Base-by-base conservation (phyloP, 2,888 invertebrate genomes). In the Ligdia adustata region DNA sequence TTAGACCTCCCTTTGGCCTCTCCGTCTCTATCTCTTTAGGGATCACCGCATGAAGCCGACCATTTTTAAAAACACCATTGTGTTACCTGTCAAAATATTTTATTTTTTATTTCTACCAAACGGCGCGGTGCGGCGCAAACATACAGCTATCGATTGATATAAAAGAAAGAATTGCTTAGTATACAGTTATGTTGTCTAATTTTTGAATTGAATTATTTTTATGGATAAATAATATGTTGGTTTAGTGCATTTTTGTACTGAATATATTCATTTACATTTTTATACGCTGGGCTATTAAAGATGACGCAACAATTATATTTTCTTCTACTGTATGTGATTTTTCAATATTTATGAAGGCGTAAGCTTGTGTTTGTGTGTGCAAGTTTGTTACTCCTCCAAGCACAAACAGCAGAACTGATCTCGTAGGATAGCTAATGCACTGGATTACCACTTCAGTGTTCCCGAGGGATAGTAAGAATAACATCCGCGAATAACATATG, bases 21-120 rank as follows among this genome's bases (percentile, higher is more conserved):
- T 22, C 7, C 22, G n/a, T 22, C 22, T 22, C 22, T 6, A 4
- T 2, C 18, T 6, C 6, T 7, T 22, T 22, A 22, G n/a, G n/a
- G 6, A 22, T 3, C 74, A 58, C 81, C 57, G 76, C 76, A 77
- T 80, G 82, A 63, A 75, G 69, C 56, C 73, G 64, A 55, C 73
- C 74, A 74, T 79, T 75, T 78, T 72, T 64, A 57, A 69, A 55
- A 27, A 66, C 38, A 53, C 76, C 75, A 77, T 81, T 82, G 79
- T 62, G 76, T 79, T 76, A 77, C 62, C 83, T 85, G 85, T 84
- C 82, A 82, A 82, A 85, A 85, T 82, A 82, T 81, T 80, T 79
- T 66, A 71, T 72, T 73, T 75, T 79, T 79, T 74, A 69, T 55
- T 61, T 45, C 16, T 16, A 27, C 16, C 41, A 50, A 40, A 31